Percentiles rank a stretch among this genome's conserved stretches.
Conservation (phyloP, 1,140 invertebrate genomes). For the Bombus haemorrhoidalis region DNA sequence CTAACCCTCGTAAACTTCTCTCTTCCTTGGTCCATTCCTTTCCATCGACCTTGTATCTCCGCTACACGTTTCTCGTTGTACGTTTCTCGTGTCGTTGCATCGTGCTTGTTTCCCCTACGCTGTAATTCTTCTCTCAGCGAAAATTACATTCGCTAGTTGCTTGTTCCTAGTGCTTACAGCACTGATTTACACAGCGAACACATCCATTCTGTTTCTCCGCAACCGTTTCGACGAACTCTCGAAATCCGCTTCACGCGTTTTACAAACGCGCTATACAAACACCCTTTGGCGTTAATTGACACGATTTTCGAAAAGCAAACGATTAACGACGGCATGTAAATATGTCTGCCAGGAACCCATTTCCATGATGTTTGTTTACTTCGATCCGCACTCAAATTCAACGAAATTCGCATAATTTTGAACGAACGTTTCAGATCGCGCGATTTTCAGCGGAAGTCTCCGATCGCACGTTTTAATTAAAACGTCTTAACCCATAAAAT, state of each 20-base stretch:
- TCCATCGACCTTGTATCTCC: no score
- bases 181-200: background rate
- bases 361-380: background rate
- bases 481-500: constrained; percentile 30
- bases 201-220: no score
- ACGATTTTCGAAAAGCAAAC: background rate
- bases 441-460: background rate
- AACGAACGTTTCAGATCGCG: no score
- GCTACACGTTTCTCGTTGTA: background rate
- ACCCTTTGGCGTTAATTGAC: background rate
- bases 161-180: background rate
- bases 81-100: background rate
- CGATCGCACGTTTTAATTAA: constrained; percentile 41
- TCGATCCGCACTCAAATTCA: background rate
- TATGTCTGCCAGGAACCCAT: no score
- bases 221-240: no score
- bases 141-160: background rate
- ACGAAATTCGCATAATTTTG: background rate
- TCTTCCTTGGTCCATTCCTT: background rate
- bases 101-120: background rate
- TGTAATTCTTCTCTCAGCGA: constrained; percentile 26
- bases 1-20: constrained; percentile 52
- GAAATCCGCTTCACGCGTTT: background rate
- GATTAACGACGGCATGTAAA: background rate
- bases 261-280: background rate